phyloP scores from a whole-genome alignment of 2,888 invertebrate genomes.

The Desoria tigrina region DNA sequence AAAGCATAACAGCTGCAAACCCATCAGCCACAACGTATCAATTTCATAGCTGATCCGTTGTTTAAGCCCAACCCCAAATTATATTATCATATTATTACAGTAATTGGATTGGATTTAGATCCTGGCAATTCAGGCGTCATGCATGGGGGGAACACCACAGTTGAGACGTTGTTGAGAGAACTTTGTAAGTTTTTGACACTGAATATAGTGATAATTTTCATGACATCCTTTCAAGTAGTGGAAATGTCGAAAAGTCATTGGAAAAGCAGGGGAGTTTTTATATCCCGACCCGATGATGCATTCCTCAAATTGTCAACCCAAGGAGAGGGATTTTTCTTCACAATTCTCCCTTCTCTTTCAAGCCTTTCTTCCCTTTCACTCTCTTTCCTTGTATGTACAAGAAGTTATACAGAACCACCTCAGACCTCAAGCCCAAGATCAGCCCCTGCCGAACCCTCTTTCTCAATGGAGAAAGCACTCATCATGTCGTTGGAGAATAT shows the following conservation, averaged over 20 bases:
- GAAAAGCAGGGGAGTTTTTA: conserved; percentile 1
- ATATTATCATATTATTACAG: conserved; percentile 31
- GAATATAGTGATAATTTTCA: conserved; percentile 42
- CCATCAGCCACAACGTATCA: no score
- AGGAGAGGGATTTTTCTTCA: not conserved
- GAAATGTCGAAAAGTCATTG: conserved; percentile 31
- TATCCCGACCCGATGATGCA: conserved; percentile 15
- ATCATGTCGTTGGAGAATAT: not conserved
- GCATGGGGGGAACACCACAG: conserved; percentile 7
- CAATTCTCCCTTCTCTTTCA: conserved; percentile 15
- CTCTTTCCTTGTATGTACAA: conserved; percentile 11
- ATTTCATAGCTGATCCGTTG: no score
- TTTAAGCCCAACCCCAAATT: no score
- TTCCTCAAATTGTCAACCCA: conserved; percentile 10
- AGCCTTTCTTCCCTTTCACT: conserved; percentile 14
- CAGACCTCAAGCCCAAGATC: no score
- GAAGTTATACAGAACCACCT: no score
- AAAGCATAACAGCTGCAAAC: no score
- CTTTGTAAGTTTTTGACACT: conserved; percentile 16
- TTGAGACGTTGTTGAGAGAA: not conserved
- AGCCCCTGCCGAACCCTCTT: not conserved
- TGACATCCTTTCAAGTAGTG: conserved; percentile 39
- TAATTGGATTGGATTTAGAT: conserved; percentile 33
- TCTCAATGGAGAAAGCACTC: conserved; percentile 11
- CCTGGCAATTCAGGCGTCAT: conserved; percentile 26